phyloP scores from a whole-genome alignment of 2,113 vertebrate genomes.

The Phrynosoma platyrhinos region DNA sequence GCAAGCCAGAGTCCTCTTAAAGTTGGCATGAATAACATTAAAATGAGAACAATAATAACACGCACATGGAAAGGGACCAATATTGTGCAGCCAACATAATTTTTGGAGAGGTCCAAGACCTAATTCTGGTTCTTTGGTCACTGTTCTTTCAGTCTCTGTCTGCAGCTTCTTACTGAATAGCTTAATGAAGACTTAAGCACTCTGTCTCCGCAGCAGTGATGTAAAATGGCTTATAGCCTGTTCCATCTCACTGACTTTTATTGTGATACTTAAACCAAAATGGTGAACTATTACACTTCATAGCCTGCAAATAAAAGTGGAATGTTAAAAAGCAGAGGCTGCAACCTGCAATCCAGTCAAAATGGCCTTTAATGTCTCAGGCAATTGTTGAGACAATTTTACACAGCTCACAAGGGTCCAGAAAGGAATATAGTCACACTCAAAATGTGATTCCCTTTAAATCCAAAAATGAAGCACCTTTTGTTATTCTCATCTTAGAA shows the following conservation, averaged over 20 bases:
- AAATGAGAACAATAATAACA: not conserved
- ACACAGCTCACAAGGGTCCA: constrained; percentile 55
- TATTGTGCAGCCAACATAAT: not conserved
- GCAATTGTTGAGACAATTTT: constrained; percentile 74
- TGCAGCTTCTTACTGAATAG: constrained; percentile 64
- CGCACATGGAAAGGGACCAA: fast-evolving
- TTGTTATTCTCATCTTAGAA: constrained; percentile 15
- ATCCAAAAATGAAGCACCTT: constrained; percentile 22
- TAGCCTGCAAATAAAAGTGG: constrained; percentile 84
- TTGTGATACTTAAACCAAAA: constrained; percentile 86
- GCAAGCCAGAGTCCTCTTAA: not conserved
- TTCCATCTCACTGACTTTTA: constrained; percentile 86
- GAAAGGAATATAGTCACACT: constrained; percentile 51
- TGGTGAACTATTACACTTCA: constrained; percentile 86
- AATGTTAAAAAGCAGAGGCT: constrained; percentile 81
- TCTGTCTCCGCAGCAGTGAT: constrained; percentile 73
- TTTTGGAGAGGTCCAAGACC: not conserved
- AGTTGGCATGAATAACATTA: not conserved
- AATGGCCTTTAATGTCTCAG: constrained; percentile 72
- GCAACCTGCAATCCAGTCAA: constrained; percentile 77
- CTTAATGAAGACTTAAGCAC: constrained; percentile 79
- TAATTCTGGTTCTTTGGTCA: constrained; percentile 42
- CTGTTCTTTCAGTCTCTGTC: constrained; percentile 55
- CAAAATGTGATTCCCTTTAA: constrained; percentile 47
- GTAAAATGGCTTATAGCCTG: constrained; percentile 83